Evolutionary conservation across 2,888 invertebrate genomes (phyloP).

Genomic region (Lasioglossum leucozonium): DNA sequence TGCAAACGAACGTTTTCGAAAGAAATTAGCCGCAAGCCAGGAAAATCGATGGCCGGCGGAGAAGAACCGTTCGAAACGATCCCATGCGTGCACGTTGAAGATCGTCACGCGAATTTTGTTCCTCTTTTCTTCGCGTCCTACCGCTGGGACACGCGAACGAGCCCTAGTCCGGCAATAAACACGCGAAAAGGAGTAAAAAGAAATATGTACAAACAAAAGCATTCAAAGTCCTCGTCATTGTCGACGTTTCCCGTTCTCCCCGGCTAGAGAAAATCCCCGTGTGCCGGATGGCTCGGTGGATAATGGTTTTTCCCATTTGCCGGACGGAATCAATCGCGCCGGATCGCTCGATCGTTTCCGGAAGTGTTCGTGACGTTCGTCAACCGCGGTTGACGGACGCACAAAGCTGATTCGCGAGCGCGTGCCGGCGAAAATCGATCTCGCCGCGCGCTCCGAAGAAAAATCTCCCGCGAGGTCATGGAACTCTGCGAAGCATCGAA

Average conservation of each 20-base stretch:
- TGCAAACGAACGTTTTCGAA: neutral
- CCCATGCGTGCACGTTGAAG: neutral
- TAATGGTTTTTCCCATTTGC: constrained; percentile 40
- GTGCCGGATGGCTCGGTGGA: neutral
- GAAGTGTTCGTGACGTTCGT: constrained; percentile 53
- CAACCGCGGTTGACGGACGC: constrained; percentile 47
- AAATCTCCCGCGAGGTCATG: constrained; percentile 2
- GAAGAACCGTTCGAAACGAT: neutral
- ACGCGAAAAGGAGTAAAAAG: neutral
- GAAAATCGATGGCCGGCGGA: no score
- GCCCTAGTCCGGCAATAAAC: neutral
- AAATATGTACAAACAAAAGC: constrained; percentile 22
- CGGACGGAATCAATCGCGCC: constrained; percentile 38
- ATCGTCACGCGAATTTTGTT: neutral
- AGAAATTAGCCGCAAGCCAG: no score
- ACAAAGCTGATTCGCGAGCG: constrained; percentile 20
- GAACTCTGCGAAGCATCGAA: neutral
- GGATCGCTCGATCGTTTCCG: constrained; percentile 49
- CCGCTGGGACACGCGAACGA: no score
- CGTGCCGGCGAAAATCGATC: constrained; percentile 38
- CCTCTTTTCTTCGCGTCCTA: neutral
- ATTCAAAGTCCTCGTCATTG: neutral
- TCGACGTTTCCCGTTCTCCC: neutral
- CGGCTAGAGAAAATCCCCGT: neutral
- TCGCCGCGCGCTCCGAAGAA: neutral